Evolutionary conservation across 92 coral and sea anemone genomes (phyloP).

Genomic region (Epizoanthus illoricatus): DNA sequence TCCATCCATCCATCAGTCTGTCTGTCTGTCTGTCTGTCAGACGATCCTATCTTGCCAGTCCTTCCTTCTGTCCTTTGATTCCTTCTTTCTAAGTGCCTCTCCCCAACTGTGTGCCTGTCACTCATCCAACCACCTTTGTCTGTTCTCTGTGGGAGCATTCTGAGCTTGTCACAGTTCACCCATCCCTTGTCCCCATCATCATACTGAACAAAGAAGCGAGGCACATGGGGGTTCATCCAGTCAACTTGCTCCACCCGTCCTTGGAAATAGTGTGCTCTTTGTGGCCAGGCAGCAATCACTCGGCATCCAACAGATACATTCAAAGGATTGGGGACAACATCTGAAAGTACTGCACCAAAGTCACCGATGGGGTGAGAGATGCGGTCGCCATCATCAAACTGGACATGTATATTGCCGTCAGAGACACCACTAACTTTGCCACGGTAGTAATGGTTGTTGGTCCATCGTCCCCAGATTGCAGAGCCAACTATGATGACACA

Average conservation of each 20-base stretch:
- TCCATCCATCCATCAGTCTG: too few relatives aligned
- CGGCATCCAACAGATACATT: conserved; percentile 56
- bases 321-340: conserved; percentile 51
- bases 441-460: conserved; percentile 58
- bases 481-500: not conserved
- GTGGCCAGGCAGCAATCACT: conserved; percentile 54
- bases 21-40: not conserved
- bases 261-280: conserved; percentile 41
- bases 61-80: not conserved
- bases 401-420: conserved; percentile 54
- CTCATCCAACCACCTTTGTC: conserved; percentile 45
- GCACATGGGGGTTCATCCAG: conserved; percentile 43
- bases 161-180: conserved; percentile 53
- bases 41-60: not conserved
- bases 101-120: not conserved
- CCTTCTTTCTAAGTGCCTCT: too few relatives aligned
- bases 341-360: conserved; percentile 51
- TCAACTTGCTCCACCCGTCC: conserved; percentile 62
- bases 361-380: conserved; percentile 58
- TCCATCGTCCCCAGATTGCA: conserved; percentile 56
- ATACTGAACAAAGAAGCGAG: conserved; percentile 54
- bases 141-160: conserved; percentile 51
- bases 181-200: conserved; percentile 70
- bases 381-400: conserved; percentile 68
- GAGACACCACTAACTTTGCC: conserved; percentile 49